A percentile compares a stretch with the other conserved stretches of the same genome.
Evolutionary conservation across 2,888 invertebrate genomes (phyloP).

Genomic region (Boloria euphrosyne): DNA sequence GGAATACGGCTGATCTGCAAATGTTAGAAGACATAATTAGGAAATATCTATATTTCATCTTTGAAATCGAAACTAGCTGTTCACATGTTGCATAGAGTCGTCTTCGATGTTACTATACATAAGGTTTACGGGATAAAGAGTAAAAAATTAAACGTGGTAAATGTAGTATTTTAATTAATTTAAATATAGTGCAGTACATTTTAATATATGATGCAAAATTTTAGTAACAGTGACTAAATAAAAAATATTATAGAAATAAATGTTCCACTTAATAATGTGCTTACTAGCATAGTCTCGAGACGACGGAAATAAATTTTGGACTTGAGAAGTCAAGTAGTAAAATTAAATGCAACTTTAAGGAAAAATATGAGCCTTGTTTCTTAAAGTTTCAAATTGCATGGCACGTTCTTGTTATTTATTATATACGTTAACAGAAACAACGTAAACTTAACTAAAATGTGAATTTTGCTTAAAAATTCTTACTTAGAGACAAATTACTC

Average conservation of each 20-base stretch:
- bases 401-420: constrained; percentile 16
- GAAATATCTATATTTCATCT: background rate
- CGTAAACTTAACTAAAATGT: too few species aligned
- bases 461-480: too few species aligned
- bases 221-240: background rate
- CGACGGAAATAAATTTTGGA: constrained; percentile 32
- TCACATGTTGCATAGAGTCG: background rate
- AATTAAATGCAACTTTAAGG: constrained; percentile 24
- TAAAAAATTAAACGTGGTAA: too few species aligned
- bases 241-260: constrained; percentile 4
- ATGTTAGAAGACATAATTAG: constrained; percentile 11
- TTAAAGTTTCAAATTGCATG: constrained; percentile 21
- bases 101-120: background rate
- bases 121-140: background rate
- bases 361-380: constrained; percentile 18
- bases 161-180: too few species aligned
- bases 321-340: constrained; percentile 23
- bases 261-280: constrained; percentile 4
- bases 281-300: constrained; percentile 8
- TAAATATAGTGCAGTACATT: too few species aligned
- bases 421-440: constrained; percentile 5
- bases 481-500: too few species aligned
- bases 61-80: background rate
- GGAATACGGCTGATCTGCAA: constrained; percentile 2
- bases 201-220: too few species aligned